These are phyloP conservation scores for Ophiodon elongatus DNA, from an alignment of 2,113 vertebrate species.

Conservation along the genomic window DNA sequence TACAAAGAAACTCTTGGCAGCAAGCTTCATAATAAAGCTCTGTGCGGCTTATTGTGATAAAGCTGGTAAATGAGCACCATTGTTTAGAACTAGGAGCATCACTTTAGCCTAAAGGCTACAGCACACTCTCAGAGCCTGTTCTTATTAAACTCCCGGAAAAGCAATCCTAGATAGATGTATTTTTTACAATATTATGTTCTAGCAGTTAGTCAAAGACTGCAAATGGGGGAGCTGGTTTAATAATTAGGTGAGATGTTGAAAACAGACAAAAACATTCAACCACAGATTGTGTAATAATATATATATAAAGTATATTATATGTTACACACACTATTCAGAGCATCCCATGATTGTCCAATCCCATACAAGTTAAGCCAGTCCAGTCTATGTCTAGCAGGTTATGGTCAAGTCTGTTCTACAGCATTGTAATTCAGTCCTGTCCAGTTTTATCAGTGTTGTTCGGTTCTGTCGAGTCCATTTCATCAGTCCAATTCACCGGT, in stretches of 20 bases:
- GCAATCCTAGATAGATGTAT: not conserved
- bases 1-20: conserved; percentile 23
- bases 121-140: conserved; percentile 25
- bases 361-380: not conserved
- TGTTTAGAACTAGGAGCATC: conserved; percentile 44
- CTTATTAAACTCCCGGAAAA: conserved; percentile 38
- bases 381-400: conserved; percentile 7
- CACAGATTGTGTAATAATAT: not conserved
- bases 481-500: conserved; percentile 38
- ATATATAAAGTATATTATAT: not conserved
- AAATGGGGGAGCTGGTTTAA: not conserved
- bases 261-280: conserved; percentile 3
- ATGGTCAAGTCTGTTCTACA: not conserved
- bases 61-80: conserved; percentile 47
- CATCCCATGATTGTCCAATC: not conserved
- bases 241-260: not conserved
- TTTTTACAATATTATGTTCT: conserved; percentile 15
- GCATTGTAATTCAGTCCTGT: conserved; percentile 42
- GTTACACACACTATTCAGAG: conserved; percentile 1
- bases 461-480: conserved; percentile 25
- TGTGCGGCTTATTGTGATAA: conserved; percentile 42
- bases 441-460: conserved; percentile 40
- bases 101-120: conserved; percentile 32
- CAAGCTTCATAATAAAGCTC: conserved; percentile 43
- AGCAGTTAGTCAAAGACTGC: not conserved